Evolutionary conservation across 2,888 invertebrate genomes (phyloP), one percentile per base, ranked within the genome.

Genomic region (Lobophora halterata): DNA sequence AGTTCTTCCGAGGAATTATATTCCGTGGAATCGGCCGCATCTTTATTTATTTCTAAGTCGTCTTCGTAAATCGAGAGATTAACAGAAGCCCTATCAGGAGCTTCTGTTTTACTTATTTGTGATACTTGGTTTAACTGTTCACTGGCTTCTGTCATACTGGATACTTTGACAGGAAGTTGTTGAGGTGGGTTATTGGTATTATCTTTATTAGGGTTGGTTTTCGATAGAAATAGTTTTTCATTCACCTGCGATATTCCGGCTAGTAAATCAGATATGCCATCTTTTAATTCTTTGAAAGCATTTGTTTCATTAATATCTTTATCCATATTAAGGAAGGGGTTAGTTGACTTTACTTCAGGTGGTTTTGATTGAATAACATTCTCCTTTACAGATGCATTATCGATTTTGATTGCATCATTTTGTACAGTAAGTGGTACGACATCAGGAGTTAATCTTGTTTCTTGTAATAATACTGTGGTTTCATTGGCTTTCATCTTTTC

Each of bases 1-100:
- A 91, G 73, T 64, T 91, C 91, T 61, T 91, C 91, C 28, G 90
- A 90, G 5, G 91, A 91, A 67, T 91, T 91, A 61, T 91, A 91
- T 65, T 90, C 90, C 37, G 90, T 90, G 8, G 87, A 69, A 65
- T 88, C 87, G 37, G 72, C 68, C 30, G 68, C 56, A 39, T 86
- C 82, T 51, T 67, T 82, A 52, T 75, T 85, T 46, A 70, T 49
- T 60, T 80, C 79, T 63, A 80, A 65, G 53, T 82, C 79, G 33
- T 85, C 77, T 70, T 86, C 86, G 51, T 86, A 83, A 58, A 85
- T 79, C 24, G 85, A 86, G 21, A 81, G 62, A 62, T 78, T 82
- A 30, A 72, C 68, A 8, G 83, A 85, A 57, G 66, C 66, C 58
- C 85, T 77, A 47, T 77, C 68, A 30, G 61, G 65, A 45, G 54